phyloP scores from a whole-genome alignment of 2,888 invertebrate genomes.

The Napeogenes inachia region DNA sequence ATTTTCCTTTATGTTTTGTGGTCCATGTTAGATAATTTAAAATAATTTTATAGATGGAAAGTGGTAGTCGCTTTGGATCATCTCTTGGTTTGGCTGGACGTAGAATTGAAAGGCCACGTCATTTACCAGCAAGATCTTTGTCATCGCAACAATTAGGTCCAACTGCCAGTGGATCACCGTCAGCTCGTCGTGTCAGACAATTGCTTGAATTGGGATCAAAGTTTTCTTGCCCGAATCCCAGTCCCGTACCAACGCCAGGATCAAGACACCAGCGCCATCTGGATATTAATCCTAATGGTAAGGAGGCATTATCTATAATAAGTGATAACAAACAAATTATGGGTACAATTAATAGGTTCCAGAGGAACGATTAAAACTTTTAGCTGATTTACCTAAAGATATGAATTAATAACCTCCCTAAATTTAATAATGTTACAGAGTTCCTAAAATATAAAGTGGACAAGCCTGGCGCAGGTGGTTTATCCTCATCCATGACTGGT shows the following conservation, averaged over 20 bases:
- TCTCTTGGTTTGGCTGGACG: conserved; percentile 75
- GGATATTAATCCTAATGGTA: conserved; percentile 93
- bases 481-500: conserved; percentile 78
- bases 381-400: too few species aligned
- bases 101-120: conserved; percentile 72
- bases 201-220: conserved; percentile 82
- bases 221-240: conserved; percentile 81
- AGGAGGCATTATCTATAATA: conserved; percentile 10
- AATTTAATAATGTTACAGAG: conserved; percentile 69
- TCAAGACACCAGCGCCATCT: conserved; percentile 87
- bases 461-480: conserved; percentile 78
- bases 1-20: not conserved
- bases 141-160: conserved; percentile 84
- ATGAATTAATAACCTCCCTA: too few species aligned
- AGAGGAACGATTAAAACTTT: too few species aligned
- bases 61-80: conserved; percentile 79
- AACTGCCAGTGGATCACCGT: conserved; percentile 80
- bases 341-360: too few species aligned
- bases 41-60: conserved; percentile 62
- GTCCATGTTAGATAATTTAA: not conserved
- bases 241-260: conserved; percentile 86
- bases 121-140: conserved; percentile 85
- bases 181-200: conserved; percentile 88
- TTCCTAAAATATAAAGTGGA: conserved; percentile 95
- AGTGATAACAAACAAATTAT: too few species aligned